phyloP scores from a whole-genome alignment of 1,140 invertebrate genomes.

The Eurosta solidaginis region DNA sequence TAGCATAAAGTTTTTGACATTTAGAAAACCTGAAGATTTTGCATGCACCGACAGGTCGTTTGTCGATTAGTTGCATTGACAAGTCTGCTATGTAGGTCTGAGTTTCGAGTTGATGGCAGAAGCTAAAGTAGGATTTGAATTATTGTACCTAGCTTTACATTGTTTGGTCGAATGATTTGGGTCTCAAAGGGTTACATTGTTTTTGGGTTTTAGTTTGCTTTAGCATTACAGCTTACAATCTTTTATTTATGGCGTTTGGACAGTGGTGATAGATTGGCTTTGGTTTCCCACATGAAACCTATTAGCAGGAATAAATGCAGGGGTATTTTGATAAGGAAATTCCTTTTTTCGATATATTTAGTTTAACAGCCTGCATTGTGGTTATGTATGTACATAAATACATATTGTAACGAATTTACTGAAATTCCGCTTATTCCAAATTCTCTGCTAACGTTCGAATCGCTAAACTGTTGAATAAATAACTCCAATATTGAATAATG shows the following conservation, averaged over 20 bases:
- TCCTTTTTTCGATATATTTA: no score
- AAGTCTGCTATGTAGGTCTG: not conserved
- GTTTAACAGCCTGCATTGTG: no score
- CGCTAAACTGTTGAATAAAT: no score
- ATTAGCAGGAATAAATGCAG: not conserved
- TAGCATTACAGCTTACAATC: not conserved
- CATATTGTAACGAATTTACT: no score
- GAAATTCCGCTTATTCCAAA: no score
- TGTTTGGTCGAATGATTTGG: not conserved
- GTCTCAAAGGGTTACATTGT: not conserved
- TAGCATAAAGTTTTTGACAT: slow-evolving; percentile 25
- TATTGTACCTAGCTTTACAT: not conserved
- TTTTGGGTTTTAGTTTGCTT: not conserved
- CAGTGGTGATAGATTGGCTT: slow-evolving; percentile 30
- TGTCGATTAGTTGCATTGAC: slow-evolving; percentile 26
- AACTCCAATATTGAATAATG: no score
- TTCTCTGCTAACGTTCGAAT: no score
- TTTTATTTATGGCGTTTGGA: slow-evolving; percentile 11
- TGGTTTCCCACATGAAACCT: not conserved
- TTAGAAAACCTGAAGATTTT: not conserved
- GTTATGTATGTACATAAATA: no score
- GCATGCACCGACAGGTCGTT: slow-evolving; percentile 23
- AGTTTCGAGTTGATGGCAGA: not conserved
- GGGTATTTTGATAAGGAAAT: no score
- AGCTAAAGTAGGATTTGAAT: not conserved